Evolutionary conservation across 1,140 invertebrate species (phyloP).

Genomic region (Cotesia typhae): DNA sequence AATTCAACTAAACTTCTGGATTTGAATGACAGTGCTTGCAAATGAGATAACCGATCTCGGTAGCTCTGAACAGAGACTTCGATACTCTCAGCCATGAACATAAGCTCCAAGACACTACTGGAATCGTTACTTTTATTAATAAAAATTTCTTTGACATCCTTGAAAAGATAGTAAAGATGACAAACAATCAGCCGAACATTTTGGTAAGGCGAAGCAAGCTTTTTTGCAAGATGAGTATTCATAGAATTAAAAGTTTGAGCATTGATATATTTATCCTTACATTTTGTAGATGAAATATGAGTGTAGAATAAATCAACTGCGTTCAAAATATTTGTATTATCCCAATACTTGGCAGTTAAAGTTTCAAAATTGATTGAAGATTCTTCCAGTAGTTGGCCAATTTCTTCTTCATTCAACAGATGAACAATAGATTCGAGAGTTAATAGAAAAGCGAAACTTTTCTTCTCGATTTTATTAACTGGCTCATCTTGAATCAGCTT

Average conservation of each 20-base stretch:
- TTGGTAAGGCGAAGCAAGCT: conserved; percentile 59
- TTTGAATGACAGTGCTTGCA: conserved; percentile 78
- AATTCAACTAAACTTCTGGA: conserved; percentile 68
- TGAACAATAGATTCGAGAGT: conserved; percentile 70
- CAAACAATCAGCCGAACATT: conserved; percentile 74
- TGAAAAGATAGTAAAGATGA: conserved; percentile 78
- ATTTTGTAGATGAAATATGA: conserved; percentile 42
- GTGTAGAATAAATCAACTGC: conserved; percentile 51
- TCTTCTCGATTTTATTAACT: conserved; percentile 30
- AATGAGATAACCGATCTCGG: conserved; percentile 75
- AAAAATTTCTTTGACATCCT: conserved; percentile 62
- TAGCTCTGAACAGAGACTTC: conserved; percentile 77
- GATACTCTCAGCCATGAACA: conserved; percentile 72
- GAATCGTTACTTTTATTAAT: conserved; percentile 46
- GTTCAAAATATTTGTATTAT: conserved; percentile 50
- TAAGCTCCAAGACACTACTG: conserved; percentile 55
- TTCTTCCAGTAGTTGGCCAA: conserved; percentile 56
- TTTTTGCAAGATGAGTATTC: conserved; percentile 39
- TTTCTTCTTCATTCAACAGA: conserved; percentile 61
- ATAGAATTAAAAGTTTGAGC: conserved; percentile 47
- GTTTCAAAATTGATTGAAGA: conserved; percentile 50
- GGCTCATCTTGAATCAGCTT: conserved; percentile 40
- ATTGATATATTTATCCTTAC: conserved; percentile 45
- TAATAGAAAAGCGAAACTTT: conserved; percentile 55
- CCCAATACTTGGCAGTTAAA: conserved; percentile 43